Evolutionary conservation across 2,797 vertebrate genomes (phyloP).

Genomic region (Gymnothorax javanicus): DNA sequence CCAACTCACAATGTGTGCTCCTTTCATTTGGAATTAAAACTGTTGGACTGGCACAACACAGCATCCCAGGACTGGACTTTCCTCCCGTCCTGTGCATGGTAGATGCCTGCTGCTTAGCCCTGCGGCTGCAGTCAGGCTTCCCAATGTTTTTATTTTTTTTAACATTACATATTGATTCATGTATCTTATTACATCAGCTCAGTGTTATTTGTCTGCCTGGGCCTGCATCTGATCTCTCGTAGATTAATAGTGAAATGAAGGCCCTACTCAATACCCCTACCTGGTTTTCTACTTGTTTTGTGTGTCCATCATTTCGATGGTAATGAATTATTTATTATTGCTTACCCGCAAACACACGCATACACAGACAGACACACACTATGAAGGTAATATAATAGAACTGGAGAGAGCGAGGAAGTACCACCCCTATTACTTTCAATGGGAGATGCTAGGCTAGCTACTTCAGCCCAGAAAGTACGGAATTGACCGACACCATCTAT

Average conservation of each 20-base stretch:
- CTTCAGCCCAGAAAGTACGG: no score
- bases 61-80: background rate
- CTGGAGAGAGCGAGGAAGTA: no score
- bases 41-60: background rate
- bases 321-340: background rate
- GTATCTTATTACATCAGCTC: background rate
- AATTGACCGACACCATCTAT: no score
- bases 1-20: background rate
- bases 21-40: background rate
- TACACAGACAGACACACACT: no score
- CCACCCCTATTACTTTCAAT: no score
- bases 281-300: background rate
- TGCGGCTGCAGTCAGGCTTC: background rate
- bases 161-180: background rate
- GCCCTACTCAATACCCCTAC: background rate
- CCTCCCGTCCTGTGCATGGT: background rate
- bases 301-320: background rate
- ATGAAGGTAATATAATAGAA: no score
- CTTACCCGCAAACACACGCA: background rate
- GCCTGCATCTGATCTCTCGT: background rate
- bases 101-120: background rate
- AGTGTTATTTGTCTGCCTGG: background rate
- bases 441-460: no score
- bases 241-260: background rate
- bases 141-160: slow-evolving; percentile 38